Base-by-base conservation (phyloP, 2,797 vertebrate genomes). In the Neosilurus hyrtlii region DNA sequence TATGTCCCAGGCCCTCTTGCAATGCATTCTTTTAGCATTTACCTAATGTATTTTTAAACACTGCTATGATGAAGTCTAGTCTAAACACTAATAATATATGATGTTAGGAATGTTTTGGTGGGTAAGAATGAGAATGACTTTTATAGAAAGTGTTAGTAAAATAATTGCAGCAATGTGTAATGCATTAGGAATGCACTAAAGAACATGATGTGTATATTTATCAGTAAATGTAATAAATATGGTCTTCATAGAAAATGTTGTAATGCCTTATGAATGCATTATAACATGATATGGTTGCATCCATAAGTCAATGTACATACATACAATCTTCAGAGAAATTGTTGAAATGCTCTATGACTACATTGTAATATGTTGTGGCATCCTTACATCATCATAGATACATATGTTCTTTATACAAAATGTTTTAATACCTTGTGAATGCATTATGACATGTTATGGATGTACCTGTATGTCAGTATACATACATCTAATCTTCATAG, bases 21-120 rank as follows among this genome's bases (percentile, higher is more conserved):
- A 72, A 54, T 54, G n/a, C 70, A 72, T 72, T 72, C 49, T 72
- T 22, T 72, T 24, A 26, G 26, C n/a, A 73, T 4, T 56, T 56
- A 30, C 43, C 2, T 9, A 74, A 20, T 14, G 52, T 26, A 57
- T 2, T 56, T 74, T 74, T 6, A 30, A 75, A n/a, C 73, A 43
- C 51, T 76, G 30, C 6, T 61, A 14, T 75, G 9, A 61, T 54
- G 52, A 11, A 0, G 12, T 30, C 37, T 37, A 22, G 9, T 14
- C 54, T 57, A 11, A 7, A 74, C 11, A 56, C 12, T 57, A 5
- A 18, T 26, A 0, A 30, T 18, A 9, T 71, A 24, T 62, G n/a
- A 3, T 26, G n/a, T 14, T 65, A 65, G 15, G 26, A 30, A 30
- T 65, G 63, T 30, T 30, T 65, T 16, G 10, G 12, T 30, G 12